These are phyloP conservation scores for Drosophila nr. perissopoda DNA, from an alignment of 2,888 invertebrate genomes.

Conservation along the genomic window DNA sequence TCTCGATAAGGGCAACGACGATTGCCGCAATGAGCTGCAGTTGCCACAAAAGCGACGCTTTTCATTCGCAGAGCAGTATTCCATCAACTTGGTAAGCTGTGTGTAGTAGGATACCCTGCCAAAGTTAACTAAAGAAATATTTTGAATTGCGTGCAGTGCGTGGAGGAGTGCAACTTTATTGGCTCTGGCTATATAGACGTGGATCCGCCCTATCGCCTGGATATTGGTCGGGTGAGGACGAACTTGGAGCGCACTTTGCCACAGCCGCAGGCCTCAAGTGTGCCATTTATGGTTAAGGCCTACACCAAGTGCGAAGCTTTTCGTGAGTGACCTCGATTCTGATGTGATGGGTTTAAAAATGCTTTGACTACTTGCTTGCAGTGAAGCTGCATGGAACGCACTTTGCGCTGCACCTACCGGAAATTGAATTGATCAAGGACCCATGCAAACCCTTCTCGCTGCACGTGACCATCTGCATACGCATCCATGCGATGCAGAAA, in stretches of 20 bases:
- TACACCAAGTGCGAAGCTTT: constrained; percentile 56
- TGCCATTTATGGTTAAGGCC: constrained; percentile 55
- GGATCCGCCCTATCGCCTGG: constrained; percentile 63
- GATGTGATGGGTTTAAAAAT: not conserved
- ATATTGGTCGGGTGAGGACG: constrained; percentile 38
- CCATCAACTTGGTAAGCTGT: constrained; percentile 66
- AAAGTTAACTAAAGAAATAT: not conserved
- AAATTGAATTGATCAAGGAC: constrained; percentile 61
- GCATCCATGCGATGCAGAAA: constrained; percentile 69
- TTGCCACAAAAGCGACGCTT: constrained; percentile 39
- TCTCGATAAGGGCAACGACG: constrained; percentile 43
- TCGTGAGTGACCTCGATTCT: constrained; percentile 39
- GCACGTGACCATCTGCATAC: constrained; percentile 64
- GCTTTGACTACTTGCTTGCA: constrained; percentile 28
- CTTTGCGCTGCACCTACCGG: constrained; percentile 58
- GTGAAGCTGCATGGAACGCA: constrained; percentile 37
- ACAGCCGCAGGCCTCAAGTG: constrained; percentile 38
- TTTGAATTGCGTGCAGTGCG: constrained; percentile 45
- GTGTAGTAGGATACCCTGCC: too few relatives aligned
- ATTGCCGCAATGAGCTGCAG: constrained; percentile 39
- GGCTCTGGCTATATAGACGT: constrained; percentile 60
- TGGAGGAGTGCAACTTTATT: constrained; percentile 71
- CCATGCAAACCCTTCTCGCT: constrained; percentile 61
- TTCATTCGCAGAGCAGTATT: constrained; percentile 48
- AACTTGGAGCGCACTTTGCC: constrained; percentile 53